A percentile compares a stretch with the other conserved stretches of the same genome.
These are phyloP conservation scores for Chymomyza costata DNA, from an alignment of 1,140 invertebrate genomes.

Conservation along the genomic window DNA sequence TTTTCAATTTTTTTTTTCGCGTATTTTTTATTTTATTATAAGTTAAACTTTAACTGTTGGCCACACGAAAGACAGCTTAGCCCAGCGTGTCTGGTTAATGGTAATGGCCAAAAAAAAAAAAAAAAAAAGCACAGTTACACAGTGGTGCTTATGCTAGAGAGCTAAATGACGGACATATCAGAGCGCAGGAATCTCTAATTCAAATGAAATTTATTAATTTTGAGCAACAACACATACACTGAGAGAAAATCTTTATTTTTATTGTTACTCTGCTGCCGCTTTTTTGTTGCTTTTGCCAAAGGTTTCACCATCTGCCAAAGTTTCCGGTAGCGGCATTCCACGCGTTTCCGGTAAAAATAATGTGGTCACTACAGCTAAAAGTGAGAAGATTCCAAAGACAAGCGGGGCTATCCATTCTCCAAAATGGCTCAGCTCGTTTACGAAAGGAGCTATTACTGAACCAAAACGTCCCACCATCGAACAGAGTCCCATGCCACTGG, in stretches of 20 bases:
- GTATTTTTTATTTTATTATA: neutral
- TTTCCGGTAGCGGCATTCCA: slow-evolving; percentile 84
- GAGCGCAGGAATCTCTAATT: slow-evolving; percentile 26
- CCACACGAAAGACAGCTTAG: slow-evolving; percentile 24
- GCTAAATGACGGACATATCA: slow-evolving; percentile 39
- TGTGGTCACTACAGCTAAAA: slow-evolving; percentile 80
- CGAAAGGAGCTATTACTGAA: slow-evolving; percentile 78
- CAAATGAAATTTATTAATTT: slow-evolving; percentile 44
- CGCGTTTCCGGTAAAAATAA: slow-evolving; percentile 85
- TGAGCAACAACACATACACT: slow-evolving; percentile 19
- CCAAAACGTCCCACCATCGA: slow-evolving; percentile 79
- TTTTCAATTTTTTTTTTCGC: slow-evolving; percentile 43
- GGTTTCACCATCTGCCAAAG: slow-evolving; percentile 85
- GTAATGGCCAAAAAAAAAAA: too few species aligned
- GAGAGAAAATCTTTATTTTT: neutral
- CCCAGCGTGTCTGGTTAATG: neutral
- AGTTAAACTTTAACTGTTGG: neutral
- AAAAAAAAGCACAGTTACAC: neutral
- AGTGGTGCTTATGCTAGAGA: neutral
- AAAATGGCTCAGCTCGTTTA: slow-evolving; percentile 74
- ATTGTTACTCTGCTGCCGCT: neutral
- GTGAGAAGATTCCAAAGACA: slow-evolving; percentile 81
- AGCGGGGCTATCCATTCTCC: slow-evolving; percentile 80
- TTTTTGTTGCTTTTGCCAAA: slow-evolving; percentile 79
- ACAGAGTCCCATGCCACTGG: slow-evolving; percentile 78